These are phyloP conservation scores for Selene dorsalis DNA, from an alignment of 2,797 vertebrate genomes.

Conservation along the genomic window DNA sequence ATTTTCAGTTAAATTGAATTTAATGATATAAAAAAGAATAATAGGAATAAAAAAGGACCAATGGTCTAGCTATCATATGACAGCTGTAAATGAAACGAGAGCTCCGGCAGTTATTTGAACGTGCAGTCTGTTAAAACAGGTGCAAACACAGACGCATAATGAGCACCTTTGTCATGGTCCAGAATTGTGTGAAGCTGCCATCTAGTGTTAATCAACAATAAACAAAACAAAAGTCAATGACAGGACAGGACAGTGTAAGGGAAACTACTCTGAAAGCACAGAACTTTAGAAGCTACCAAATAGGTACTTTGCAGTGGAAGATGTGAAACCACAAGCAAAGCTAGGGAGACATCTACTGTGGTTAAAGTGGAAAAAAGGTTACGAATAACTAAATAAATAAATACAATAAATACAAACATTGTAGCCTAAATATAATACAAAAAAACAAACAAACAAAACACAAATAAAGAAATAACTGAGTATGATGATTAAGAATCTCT, in stretches of 20 bases:
- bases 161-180: conserved; percentile 30
- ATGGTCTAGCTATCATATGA: background rate
- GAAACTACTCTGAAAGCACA: background rate
- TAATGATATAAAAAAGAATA: background rate
- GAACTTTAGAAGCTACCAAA: too few relatives aligned
- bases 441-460: too few relatives aligned
- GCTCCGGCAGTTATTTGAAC: background rate
- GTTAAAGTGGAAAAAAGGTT: too few relatives aligned
- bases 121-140: background rate
- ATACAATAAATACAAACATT: too few relatives aligned
- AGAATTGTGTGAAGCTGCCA: conserved; percentile 84
- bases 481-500: too few relatives aligned
- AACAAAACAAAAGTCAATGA: conserved; percentile 30
- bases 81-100: background rate
- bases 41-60: background rate
- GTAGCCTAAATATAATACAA: too few relatives aligned
- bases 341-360: too few relatives aligned
- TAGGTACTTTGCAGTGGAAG: too few relatives aligned
- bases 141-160: conserved; percentile 24
- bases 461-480: too few relatives aligned
- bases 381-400: too few relatives aligned
- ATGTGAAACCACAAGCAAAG: background rate
- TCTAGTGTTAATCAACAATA: conserved; percentile 83
- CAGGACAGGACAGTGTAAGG: background rate
- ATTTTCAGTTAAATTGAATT: background rate